Evolutionary conservation across 1,140 invertebrate species (phyloP), one percentile per base, ranked within the genome.

Genomic region (Rhizoglyphus robini): DNA sequence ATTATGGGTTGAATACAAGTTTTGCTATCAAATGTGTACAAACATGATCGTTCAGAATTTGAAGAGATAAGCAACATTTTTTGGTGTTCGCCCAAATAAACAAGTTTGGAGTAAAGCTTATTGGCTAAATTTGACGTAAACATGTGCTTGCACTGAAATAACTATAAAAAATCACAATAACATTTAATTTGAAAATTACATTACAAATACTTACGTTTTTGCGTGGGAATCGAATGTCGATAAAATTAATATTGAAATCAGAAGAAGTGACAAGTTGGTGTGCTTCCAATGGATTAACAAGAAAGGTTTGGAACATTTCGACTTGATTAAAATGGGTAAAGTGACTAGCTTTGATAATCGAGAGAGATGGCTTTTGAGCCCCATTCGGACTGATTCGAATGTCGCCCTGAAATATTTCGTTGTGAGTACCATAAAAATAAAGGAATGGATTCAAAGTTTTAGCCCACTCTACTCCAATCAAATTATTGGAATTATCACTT

Each of bases 121-220:
- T 60, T 60, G 1, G 27, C 58, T 15, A 60, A 3, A 23, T 23
- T n/a, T 20, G 15, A 11, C n/a, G 58, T 29, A n/a, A 60, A n/a
- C 58, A 60, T 60, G 58, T 60, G 58, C 15, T 60, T 60, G 58
- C 15, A 29, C 13, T 60, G 27, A 46, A 60, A 60, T 60, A 60
- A 2, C 51, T 54, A 23, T 11, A 54, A 54, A 8, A 25, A 54
- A 25, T 27, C 23, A 54, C 15, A 54, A 32, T 54, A 54, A 54
- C 5, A 8, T 11, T 5, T 5, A 54, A 54, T 11, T 8, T 54
- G 31, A 8, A 54, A 27, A 8, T 11, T 11, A 54, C 31, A 54
- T 25, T 54, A 32, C 8, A 8, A 23, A 8, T 54, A 54, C 51
- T 5, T 11, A 54, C 51, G 29, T 32, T 60, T 29, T 32, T 30